Conservation (phyloP, 2,797 vertebrate species). For the Limnodromus scolopaceus region DNA sequence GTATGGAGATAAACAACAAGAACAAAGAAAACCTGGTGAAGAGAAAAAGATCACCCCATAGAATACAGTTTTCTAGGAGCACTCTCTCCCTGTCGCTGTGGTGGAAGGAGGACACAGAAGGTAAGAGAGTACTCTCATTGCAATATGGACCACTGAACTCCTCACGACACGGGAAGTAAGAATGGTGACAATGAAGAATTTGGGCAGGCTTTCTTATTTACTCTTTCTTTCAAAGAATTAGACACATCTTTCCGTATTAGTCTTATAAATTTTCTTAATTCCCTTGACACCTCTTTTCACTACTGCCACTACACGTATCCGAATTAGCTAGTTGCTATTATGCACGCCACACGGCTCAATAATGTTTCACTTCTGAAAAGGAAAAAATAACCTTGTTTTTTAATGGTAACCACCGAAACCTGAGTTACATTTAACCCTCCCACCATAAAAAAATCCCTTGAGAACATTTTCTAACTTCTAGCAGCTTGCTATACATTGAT, state of each 20-base stretch:
- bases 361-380: background rate
- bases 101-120: background rate
- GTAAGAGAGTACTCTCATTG: background rate
- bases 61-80: background rate
- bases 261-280: background rate
- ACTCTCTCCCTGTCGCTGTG: background rate
- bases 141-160: background rate
- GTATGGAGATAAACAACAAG: background rate
- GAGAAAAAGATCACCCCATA: background rate
- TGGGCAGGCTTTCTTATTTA: background rate
- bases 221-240: background rate
- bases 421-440: background rate
- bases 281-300: background rate
- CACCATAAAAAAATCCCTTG: rapidly evolving
- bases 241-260: background rate
- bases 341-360: background rate
- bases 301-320: background rate
- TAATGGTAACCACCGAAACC: background rate
- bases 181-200: background rate
- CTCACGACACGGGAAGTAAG: background rate
- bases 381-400: background rate
- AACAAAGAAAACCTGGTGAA: background rate
- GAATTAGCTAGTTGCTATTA: background rate
- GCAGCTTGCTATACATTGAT: background rate
- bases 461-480: background rate